phyloP scores from a whole-genome alignment of 2,888 invertebrate species.

The Lypha dubia region DNA sequence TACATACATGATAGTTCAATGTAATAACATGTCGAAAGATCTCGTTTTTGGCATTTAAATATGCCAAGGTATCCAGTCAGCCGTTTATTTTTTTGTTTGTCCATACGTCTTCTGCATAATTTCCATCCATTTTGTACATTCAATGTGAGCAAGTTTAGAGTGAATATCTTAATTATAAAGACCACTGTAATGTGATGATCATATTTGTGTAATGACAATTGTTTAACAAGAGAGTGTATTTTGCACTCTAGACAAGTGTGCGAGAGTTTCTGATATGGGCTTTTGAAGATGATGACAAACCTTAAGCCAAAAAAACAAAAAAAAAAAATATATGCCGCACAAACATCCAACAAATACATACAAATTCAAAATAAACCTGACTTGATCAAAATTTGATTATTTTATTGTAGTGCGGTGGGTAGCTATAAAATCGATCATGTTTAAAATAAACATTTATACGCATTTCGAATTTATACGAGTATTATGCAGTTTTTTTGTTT shows the following conservation, averaged over 20 bases:
- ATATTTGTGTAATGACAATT: constrained; percentile 17
- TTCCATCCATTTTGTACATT: constrained; percentile 42
- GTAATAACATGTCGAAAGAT: constrained; percentile 53
- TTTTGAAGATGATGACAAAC: constrained; percentile 21
- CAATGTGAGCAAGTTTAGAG: constrained; percentile 41
- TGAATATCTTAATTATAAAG: constrained; percentile 30
- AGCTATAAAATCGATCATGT: constrained; percentile 42
- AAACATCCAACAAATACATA: constrained; percentile 35
- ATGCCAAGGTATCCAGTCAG: constrained; percentile 70
- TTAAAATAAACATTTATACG: constrained; percentile 21
- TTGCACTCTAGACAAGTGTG: neutral
- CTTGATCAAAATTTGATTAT: constrained; percentile 9
- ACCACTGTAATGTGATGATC: constrained; percentile 14
- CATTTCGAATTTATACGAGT: constrained; percentile 61
- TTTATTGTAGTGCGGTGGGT: neutral
- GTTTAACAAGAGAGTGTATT: constrained; percentile 20
- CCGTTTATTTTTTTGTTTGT: constrained; percentile 38
- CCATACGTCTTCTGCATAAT: neutral
- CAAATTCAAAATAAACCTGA: constrained; percentile 46
- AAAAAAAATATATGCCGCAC: too few relatives aligned
- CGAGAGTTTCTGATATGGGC: constrained; percentile 1
- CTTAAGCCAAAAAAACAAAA: constrained; percentile 42
- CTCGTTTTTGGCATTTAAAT: constrained; percentile 66
- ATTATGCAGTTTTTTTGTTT: constrained; percentile 41
- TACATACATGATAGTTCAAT: constrained; percentile 2